Evolutionary conservation across 2,113 vertebrate genomes (phyloP).

Genomic region (Chiloscyllium plagiosum): DNA sequence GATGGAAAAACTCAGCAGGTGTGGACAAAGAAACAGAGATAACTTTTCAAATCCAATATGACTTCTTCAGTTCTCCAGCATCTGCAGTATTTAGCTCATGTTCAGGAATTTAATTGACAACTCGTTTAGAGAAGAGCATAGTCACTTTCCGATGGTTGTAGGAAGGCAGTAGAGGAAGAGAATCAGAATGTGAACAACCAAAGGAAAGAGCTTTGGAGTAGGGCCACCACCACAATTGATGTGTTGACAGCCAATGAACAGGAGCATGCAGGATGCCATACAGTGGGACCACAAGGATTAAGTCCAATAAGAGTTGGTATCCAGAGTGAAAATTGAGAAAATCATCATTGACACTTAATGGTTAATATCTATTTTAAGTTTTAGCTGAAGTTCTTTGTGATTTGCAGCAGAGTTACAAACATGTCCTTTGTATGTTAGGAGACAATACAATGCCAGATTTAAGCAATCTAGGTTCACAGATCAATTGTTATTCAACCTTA

Average conservation of each 20-base stretch:
- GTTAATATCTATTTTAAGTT: not conserved
- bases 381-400: not conserved
- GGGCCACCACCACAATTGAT: not conserved
- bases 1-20: too few species aligned
- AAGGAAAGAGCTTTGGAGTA: not conserved
- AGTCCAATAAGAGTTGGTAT: not conserved
- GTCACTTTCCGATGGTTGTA: not conserved
- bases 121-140: not conserved
- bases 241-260: not conserved
- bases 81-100: too few species aligned
- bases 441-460: not conserved
- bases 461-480: not conserved
- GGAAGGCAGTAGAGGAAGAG: not conserved
- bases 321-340: not conserved
- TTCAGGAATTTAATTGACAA: not conserved
- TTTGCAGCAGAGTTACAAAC: not conserved
- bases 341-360: not conserved
- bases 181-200: not conserved
- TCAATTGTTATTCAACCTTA: not conserved
- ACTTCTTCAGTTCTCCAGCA: too few species aligned
- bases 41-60: too few species aligned
- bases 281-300: not conserved
- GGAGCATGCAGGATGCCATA: not conserved
- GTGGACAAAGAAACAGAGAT: too few species aligned
- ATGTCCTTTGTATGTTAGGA: not conserved